Evolutionary conservation across 2,888 invertebrate genomes (phyloP), one percentile per base, ranked within the genome.

Genomic region (Rotaria macrura): DNA sequence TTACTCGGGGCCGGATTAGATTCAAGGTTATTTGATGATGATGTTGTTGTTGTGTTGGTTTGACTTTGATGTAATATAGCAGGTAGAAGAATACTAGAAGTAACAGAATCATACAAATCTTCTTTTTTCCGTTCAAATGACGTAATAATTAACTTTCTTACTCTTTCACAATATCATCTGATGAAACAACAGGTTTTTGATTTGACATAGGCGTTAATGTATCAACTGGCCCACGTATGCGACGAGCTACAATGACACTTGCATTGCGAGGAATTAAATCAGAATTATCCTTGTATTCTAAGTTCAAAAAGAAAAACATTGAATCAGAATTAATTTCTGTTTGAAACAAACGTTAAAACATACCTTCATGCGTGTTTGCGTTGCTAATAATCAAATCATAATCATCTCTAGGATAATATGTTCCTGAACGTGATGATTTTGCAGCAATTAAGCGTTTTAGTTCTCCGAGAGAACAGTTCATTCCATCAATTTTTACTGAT

Each of bases 241-340:
- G 40, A 89, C 99, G 93, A 83, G 96, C 95, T 88, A 99, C 95
- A 88, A 97, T 94, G 57, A 99, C 93, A 47, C 97, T 97, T 86
- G 98, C 96, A 91, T 99, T 99, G 92, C 98, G 96, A 52, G 97
- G 96, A 89, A 99, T 97, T 88, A 98, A 92, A 84, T 94, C 93
- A 89, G 93, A 94, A 89, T 97, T 96, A 91, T 96, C 95, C 84
- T 93, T 93, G 92, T 98, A 99, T 88, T 95, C 97, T 79, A n/a
- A 43, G n/a, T n/a, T n/a, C n/a, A n/a, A n/a, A n/a, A n/a, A n/a
- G n/a, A n/a, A n/a, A n/a, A n/a, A n/a, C n/a, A n/a, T n/a, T n/a
- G n/a, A n/a, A n/a, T n/a, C n/a, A n/a, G n/a, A n/a, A 85, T 57
- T 85, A 54, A 85, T 84, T n/a, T 85, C 34, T 34, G 52, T 79